Evolutionary conservation across 37 sponge, comb jelly and placozoan genomes (phyloP), one percentile per base, ranked within the genome.

Genomic region (Halichondria panicea): DNA sequence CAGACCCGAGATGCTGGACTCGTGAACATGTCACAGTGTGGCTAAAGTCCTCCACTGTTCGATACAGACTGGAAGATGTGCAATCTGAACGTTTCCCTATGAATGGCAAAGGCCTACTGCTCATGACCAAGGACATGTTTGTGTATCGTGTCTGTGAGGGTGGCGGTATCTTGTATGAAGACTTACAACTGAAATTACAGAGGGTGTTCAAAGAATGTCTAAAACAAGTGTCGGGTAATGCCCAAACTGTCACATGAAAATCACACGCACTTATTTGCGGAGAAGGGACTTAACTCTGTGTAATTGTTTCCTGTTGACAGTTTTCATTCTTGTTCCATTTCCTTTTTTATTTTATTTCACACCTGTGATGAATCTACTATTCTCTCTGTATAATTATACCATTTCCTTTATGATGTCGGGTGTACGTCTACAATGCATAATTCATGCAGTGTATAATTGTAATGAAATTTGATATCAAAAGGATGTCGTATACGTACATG

Each of bases 121-220:
- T 89, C 34, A 53, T 89, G 75, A 75, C 89, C n/a, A 83, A 66
- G 64, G 89, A 89, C 32, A 89, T 89, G 89, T 89, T 83, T 30
- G 37, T 79, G 22, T 50, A 66, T 0, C 69, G 89, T 0, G 80
- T 89, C 12, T 84, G 84, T 0, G 75, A 84, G 35, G 84, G 89
- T 18, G 89, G 89, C 1, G 89, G 81, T 8, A 9, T 89, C 13
- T 65, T 89, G 28, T 89, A 79, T 27, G 89, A 89, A 33, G 84
- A 83, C 71, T 63, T 89, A 21, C 89, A 84, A 42, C 65, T 78
- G 35, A 78, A 79, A 43, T 45, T 85, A 1, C 78, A 78, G 55
- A 85, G 78, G 66, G 79, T 67, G 1, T 38, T 78, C 34, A 68
- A 28, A 1, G 80, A 79, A 19, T 8, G 28, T 9, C 31, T 68